These are phyloP conservation scores for Neuroscelio doddi DNA, from an alignment of 2,888 invertebrate species.

Conservation along the genomic window DNA sequence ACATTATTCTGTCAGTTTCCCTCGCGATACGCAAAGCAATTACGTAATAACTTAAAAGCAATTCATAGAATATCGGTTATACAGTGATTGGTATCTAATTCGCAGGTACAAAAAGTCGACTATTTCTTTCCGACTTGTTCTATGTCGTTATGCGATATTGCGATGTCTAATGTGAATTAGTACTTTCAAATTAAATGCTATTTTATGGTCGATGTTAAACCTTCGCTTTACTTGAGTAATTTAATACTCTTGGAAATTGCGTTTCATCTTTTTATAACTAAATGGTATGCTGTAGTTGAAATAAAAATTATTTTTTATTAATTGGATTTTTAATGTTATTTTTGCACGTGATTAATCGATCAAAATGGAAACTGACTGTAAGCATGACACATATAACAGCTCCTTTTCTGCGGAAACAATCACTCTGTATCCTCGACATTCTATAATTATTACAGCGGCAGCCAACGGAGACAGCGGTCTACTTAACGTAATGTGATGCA, in stretches of 20 bases:
- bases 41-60: conserved; percentile 1
- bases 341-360: conserved; percentile 14
- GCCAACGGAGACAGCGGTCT: conserved; percentile 23
- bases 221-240: no score
- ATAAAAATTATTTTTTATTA: no score
- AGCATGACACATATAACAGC: conserved; percentile 6
- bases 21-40: conserved; percentile 4
- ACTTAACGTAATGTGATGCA: conserved; percentile 11
- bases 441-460: conserved; percentile 23
- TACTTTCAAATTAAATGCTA: no score
- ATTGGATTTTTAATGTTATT: no score
- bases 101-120: conserved; percentile 4
- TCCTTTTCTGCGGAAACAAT: conserved; percentile 14
- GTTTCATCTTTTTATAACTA: no score
- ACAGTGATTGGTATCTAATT: background rate
- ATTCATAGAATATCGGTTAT: background rate
- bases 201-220: no score
- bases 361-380: conserved; percentile 1
- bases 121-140: background rate
- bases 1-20: conserved; percentile 1
- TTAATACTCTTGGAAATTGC: no score
- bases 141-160: no score
- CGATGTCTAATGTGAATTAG: no score
- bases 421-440: conserved; percentile 14
- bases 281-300: no score